Evolutionary conservation across 2,113 vertebrate species (phyloP).

Genomic region (Corapipo altera): DNA sequence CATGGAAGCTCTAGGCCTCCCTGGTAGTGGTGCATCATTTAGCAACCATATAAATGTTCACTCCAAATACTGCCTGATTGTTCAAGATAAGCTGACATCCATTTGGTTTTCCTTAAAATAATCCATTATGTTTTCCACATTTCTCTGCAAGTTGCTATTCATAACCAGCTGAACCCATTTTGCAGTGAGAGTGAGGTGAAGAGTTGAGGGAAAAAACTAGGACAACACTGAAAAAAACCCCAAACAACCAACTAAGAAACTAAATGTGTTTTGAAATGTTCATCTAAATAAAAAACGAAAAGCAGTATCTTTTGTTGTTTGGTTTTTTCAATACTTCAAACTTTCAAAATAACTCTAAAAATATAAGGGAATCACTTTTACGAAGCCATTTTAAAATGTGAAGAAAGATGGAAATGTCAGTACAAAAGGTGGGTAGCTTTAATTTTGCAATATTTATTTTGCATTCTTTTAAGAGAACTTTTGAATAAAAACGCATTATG

Average conservation of each 20-base stretch:
- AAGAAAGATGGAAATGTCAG: not conserved
- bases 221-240: not conserved
- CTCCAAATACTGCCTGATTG: not conserved
- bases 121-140: not conserved
- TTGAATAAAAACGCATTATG: not conserved
- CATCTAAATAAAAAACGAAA: not conserved
- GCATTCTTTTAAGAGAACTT: not conserved
- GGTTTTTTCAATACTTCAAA: not conserved
- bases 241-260: not conserved
- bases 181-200: not conserved
- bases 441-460: not conserved
- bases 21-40: not conserved
- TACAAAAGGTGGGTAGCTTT: not conserved
- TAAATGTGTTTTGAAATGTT: not conserved
- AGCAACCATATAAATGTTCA: not conserved
- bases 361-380: not conserved
- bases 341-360: not conserved
- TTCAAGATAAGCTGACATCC: not conserved
- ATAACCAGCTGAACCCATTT: not conserved
- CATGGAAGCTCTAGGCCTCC: not conserved
- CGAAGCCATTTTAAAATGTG: not conserved
- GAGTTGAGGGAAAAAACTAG: not conserved
- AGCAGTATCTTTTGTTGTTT: not conserved
- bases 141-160: not conserved
- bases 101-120: not conserved